These are phyloP conservation scores for Proterorhinus semilunaris DNA, from an alignment of 2,113 vertebrate species.

Conservation along the genomic window DNA sequence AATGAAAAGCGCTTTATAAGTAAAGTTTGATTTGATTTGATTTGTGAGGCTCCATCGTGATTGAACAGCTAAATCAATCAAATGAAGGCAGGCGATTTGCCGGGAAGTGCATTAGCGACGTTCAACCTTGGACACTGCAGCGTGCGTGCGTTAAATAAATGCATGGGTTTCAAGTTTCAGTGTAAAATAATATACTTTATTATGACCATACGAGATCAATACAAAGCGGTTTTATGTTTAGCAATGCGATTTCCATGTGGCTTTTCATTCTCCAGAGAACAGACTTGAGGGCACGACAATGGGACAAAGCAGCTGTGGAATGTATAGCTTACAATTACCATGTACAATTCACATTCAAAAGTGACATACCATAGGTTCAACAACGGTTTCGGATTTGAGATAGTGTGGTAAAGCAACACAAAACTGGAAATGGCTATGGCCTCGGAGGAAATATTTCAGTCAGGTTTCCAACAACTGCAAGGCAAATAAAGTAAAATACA, in stretches of 20 bases:
- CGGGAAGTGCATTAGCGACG: not conserved
- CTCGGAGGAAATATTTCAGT: conserved; percentile 47
- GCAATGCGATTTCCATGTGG: conserved; percentile 41
- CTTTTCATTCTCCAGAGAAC: conserved; percentile 57
- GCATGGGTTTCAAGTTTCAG: conserved; percentile 30
- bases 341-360: conserved; percentile 2
- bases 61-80: too few relatives aligned
- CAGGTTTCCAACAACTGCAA: conserved; percentile 26
- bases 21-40: too few relatives aligned
- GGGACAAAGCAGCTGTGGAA: conserved; percentile 4
- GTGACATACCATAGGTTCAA: not conserved
- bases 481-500: conserved; percentile 46
- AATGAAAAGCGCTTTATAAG: too few relatives aligned
- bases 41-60: too few relatives aligned
- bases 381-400: not conserved
- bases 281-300: conserved; percentile 16
- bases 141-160: not conserved
- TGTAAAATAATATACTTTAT: conserved; percentile 80
- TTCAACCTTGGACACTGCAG: not conserved
- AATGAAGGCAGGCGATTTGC: not conserved
- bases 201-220: conserved; percentile 73
- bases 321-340: conserved; percentile 1
- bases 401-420: not conserved
- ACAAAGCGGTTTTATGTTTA: conserved; percentile 66
- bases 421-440: conserved; percentile 11